Evolutionary conservation across 2,797 vertebrate species (phyloP).

Genomic region (Chelmon rostratus): DNA sequence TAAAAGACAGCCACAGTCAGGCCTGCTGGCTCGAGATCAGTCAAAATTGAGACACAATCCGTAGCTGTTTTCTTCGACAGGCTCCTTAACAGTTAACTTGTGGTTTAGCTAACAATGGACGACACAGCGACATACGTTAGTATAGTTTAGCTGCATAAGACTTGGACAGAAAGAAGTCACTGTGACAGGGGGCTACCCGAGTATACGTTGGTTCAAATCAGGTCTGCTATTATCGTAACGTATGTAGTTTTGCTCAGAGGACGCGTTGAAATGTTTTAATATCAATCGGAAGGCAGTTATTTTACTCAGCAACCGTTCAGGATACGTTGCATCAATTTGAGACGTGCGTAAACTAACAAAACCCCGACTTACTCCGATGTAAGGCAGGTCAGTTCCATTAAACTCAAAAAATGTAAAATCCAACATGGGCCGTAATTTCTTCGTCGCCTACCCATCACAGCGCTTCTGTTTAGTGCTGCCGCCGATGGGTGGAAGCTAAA

Average conservation of each 20-base stretch:
- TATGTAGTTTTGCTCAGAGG: not conserved
- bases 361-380: not conserved
- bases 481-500: constrained; percentile 8
- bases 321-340: not conserved
- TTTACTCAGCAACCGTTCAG: not conserved
- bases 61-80: not conserved
- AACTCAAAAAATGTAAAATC: not conserved
- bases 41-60: not conserved
- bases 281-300: not conserved
- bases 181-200: not conserved
- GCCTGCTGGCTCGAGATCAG: not conserved
- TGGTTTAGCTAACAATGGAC: not conserved
- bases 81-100: not conserved
- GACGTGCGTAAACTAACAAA: not conserved
- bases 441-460: not conserved
- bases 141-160: not conserved
- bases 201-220: too few species aligned
- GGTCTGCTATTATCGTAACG: not conserved
- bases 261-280: not conserved
- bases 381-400: not conserved
- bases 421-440: constrained; percentile 7
- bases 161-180: not conserved
- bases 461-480: constrained; percentile 25
- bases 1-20: not conserved
- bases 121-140: not conserved